Percentiles rank a stretch among this genome's conserved stretches.
Conservation (phyloP, 2,797 vertebrate species). For the Phalanger gymnotis region DNA sequence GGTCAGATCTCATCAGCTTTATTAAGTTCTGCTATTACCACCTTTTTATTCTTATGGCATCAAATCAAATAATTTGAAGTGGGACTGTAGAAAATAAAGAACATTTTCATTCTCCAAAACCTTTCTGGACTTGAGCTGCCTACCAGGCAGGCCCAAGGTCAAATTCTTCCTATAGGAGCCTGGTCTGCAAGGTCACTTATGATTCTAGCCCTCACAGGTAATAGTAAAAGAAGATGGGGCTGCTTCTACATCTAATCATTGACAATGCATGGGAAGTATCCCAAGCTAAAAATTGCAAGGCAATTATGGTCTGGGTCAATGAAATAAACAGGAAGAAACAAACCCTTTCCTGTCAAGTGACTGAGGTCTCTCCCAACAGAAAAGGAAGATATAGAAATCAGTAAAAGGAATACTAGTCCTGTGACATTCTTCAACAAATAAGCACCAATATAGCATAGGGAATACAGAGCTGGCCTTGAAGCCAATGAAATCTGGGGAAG, state of each 20-base stretch:
- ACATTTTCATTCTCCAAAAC: slow-evolving; percentile 38
- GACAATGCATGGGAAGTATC: slow-evolving; percentile 6
- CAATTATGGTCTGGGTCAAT: slow-evolving; percentile 22
- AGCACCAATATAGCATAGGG: neutral
- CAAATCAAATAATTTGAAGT: slow-evolving; percentile 16
- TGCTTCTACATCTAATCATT: slow-evolving; percentile 17
- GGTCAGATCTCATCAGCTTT: slow-evolving; percentile 44
- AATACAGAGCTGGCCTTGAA: neutral
- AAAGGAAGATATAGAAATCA: slow-evolving; percentile 15
- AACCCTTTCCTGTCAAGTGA: neutral
- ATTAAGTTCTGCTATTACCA: slow-evolving; percentile 6
- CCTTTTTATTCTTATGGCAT: slow-evolving; percentile 9
- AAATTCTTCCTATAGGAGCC: slow-evolving; percentile 9
- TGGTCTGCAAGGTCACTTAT: neutral
- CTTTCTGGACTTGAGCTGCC: neutral
- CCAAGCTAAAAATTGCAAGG: slow-evolving; percentile 33
- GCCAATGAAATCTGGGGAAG: neutral
- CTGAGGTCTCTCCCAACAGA: slow-evolving; percentile 2
- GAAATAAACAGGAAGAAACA: slow-evolving; percentile 34
- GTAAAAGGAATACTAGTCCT: slow-evolving; percentile 30
- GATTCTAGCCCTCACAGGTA: slow-evolving; percentile 16
- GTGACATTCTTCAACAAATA: slow-evolving; percentile 15
- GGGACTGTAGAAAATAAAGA: slow-evolving; percentile 9
- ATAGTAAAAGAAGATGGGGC: neutral
- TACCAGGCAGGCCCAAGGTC: neutral